A percentile compares a stretch with the other conserved stretches of the same genome.
Evolutionary conservation across 2,113 vertebrate genomes (phyloP).

Genomic region (Sphyrna mokarran): DNA sequence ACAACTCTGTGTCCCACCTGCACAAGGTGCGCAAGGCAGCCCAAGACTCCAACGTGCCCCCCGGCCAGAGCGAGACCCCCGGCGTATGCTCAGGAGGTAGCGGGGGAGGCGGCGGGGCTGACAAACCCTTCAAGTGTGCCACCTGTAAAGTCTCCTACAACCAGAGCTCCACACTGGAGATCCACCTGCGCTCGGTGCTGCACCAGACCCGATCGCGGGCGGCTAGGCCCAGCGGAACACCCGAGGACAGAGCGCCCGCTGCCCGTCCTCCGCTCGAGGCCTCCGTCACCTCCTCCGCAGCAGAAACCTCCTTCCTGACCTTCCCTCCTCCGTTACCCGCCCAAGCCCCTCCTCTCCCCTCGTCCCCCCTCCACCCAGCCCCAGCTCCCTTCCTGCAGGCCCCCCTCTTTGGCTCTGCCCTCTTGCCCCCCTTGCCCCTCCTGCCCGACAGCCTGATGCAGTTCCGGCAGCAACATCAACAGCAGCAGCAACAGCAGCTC

Average conservation of each 20-base stretch:
- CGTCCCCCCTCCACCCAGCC: neutral
- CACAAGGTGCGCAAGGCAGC: slow-evolving; percentile 74
- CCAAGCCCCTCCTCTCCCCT: neutral
- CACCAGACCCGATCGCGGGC: slow-evolving; percentile 78
- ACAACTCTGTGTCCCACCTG: slow-evolving; percentile 77
- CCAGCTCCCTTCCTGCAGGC: neutral
- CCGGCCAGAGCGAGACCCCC: slow-evolving; percentile 40
- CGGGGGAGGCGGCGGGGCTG: slow-evolving; percentile 48
- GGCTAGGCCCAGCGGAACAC: slow-evolving; percentile 47
- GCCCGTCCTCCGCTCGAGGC: slow-evolving; percentile 42
- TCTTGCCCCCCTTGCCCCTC: slow-evolving; percentile 52
- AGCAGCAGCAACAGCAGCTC: slow-evolving; percentile 44
- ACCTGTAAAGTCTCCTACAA: slow-evolving; percentile 83
- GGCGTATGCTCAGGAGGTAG: slow-evolving; percentile 34
- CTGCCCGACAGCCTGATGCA: slow-evolving; percentile 54
- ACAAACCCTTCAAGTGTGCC: slow-evolving; percentile 82
- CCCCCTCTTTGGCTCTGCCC: slow-evolving; percentile 50
- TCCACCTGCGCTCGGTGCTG: slow-evolving; percentile 82
- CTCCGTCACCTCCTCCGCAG: neutral
- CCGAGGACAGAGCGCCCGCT: slow-evolving; percentile 41
- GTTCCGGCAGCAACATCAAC: neutral
- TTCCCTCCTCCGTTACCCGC: neutral
- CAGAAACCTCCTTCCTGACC: neutral
- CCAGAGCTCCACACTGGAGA: slow-evolving; percentile 82
- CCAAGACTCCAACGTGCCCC: slow-evolving; percentile 47